A percentile compares a stretch with the other conserved stretches of the same genome.
Evolutionary conservation across 2,888 invertebrate species (phyloP).

Genomic region (Lingula anatina): DNA sequence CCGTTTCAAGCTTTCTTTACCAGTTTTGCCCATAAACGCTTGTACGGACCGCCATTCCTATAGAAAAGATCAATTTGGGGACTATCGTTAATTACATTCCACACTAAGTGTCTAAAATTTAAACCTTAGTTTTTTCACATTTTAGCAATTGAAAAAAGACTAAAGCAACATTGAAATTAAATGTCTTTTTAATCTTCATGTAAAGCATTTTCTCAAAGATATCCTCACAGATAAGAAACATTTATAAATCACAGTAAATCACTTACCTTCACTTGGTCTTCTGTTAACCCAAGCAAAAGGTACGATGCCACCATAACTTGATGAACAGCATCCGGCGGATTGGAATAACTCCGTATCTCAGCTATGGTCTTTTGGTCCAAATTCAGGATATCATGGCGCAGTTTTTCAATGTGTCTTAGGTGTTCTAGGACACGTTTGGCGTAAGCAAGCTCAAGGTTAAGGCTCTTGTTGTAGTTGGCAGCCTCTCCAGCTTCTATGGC

Average conservation of each 20-base stretch:
- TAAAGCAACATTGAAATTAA: too few relatives aligned
- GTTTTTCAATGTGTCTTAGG: slow-evolving; percentile 29
- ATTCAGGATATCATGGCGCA: slow-evolving; percentile 35
- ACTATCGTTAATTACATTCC: too few relatives aligned
- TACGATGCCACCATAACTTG: slow-evolving; percentile 40
- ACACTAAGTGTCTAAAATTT: too few relatives aligned
- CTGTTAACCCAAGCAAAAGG: slow-evolving; percentile 31
- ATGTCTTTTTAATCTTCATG: too few relatives aligned
- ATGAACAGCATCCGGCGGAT: slow-evolving; percentile 40
- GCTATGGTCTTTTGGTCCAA: slow-evolving; percentile 43
- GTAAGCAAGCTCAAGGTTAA: slow-evolving; percentile 35
- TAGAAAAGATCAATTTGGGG: neutral
- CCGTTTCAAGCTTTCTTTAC: slow-evolving; percentile 27
- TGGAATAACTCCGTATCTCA: slow-evolving; percentile 40
- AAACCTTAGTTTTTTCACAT: too few relatives aligned
- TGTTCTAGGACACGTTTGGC: slow-evolving; percentile 28
- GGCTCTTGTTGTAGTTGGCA: slow-evolving; percentile 28
- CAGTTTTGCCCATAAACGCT: slow-evolving; percentile 23
- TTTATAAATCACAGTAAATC: neutral
- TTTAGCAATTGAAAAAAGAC: too few relatives aligned
- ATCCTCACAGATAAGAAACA: neutral
- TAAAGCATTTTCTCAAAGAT: neutral
- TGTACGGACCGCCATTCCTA: slow-evolving; percentile 38
- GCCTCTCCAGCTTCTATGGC: slow-evolving; percentile 28
- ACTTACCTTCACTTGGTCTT: slow-evolving; percentile 32